Percentiles rank a stretch among this genome's conserved stretches.
Evolutionary conservation across 2,797 vertebrate genomes (phyloP).

Genomic region (Pteropus rufus): DNA sequence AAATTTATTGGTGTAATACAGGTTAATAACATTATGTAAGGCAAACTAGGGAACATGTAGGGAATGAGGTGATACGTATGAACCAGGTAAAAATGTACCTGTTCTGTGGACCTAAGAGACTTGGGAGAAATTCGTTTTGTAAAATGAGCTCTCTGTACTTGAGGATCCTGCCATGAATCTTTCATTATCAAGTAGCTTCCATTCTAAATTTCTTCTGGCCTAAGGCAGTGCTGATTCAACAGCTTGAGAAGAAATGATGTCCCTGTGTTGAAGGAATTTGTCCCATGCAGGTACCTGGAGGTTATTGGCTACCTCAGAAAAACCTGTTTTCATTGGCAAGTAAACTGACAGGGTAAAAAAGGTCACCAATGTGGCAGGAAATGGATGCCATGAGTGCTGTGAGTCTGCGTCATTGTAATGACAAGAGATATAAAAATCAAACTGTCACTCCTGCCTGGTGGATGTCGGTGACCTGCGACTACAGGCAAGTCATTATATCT

Average conservation of each 20-base stretch:
- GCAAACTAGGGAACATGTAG: background rate
- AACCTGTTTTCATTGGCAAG: conserved; percentile 48
- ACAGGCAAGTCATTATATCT: conserved; percentile 60
- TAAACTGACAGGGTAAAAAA: background rate
- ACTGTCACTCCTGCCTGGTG: conserved; percentile 45
- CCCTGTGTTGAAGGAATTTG: background rate
- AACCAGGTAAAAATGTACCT: background rate
- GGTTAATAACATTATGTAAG: background rate
- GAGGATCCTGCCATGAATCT: background rate
- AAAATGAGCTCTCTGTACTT: background rate
- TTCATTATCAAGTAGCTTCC: background rate
- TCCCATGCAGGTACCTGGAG: background rate
- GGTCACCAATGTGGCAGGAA: conserved; percentile 21
- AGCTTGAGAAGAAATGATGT: conserved; percentile 17
- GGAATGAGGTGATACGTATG: background rate
- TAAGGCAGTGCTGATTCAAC: background rate
- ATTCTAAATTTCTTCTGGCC: background rate
- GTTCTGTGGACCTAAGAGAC: background rate
- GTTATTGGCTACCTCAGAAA: conserved; percentile 1
- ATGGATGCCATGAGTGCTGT: conserved; percentile 1
- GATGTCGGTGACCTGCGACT: conserved; percentile 49
- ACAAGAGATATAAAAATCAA: conserved; percentile 63
- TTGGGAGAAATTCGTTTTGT: background rate
- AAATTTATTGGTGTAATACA: background rate
- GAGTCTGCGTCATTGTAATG: conserved; percentile 42